Evolutionary conservation across 53 echinoderm and acorn worm genomes (phyloP).

Genomic region (Mesocentrotus franciscanus): DNA sequence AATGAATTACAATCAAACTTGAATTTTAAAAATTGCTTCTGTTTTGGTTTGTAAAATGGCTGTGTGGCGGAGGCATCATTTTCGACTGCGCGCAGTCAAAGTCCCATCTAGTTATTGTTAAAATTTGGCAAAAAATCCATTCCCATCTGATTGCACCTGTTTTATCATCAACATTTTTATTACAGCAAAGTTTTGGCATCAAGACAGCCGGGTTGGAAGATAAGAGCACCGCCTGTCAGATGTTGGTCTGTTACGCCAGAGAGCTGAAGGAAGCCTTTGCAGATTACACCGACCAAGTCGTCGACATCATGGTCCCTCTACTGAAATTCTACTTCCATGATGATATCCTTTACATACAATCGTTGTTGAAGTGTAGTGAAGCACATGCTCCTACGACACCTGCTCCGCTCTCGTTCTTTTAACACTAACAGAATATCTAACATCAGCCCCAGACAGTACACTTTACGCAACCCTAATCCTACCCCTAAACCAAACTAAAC

Average conservation of each 20-base stretch:
- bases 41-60: too few relatives aligned
- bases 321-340: constrained; percentile 98
- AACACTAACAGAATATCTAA: too few relatives aligned
- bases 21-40: too few relatives aligned
- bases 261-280: constrained; percentile 96
- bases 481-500: too few relatives aligned
- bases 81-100: too few relatives aligned
- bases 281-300: constrained; percentile 88
- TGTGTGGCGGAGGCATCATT: too few relatives aligned
- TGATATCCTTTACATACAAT: constrained; percentile 93
- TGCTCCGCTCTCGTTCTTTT: too few relatives aligned
- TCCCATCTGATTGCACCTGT: neutral
- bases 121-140: neutral
- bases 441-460: too few relatives aligned
- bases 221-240: constrained; percentile 98
- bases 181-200: constrained; percentile 96
- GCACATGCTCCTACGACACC: too few relatives aligned
- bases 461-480: too few relatives aligned
- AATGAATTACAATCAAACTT: too few relatives aligned
- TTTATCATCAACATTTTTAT: neutral
- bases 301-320: constrained; percentile 96
- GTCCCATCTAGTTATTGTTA: neutral
- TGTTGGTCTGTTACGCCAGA: constrained; percentile 97
- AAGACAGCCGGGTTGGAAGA: constrained; percentile 95
- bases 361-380: too few relatives aligned